Evolutionary conservation across 2,113 vertebrate genomes (phyloP), one percentile per base, ranked within the genome.

Genomic region (Passer domesticus): DNA sequence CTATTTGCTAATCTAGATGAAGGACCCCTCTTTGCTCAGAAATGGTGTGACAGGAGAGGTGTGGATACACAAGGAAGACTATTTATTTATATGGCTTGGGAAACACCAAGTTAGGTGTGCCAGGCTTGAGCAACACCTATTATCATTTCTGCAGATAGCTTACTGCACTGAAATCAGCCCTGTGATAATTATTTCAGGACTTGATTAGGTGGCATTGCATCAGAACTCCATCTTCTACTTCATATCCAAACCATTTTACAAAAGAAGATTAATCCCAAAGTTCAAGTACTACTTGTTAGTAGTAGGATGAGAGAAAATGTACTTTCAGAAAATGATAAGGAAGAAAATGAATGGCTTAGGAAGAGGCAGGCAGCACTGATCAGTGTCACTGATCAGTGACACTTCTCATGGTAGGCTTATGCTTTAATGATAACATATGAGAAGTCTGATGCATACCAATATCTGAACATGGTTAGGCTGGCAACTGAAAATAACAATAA

Each of bases 21-120:
- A 82, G 64, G 80, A 95, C 78, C 86, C 76, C 93, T 81, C 60
- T 90, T 43, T 24, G 27, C 72, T 88, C 73, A 87, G 60, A 91
- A 92, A 72, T 63, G 74, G 78, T 88, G 89, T 37, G 86, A 89
- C 60, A 73, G 52, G 22, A 91, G 91, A 94, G 87, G 85, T 49
- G 70, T 66, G 68, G 92, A 62, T 83, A 83, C 5, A 2, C 79
- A 77, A 75, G 56, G 63, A 93, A 1, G 2, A 78, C 72, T 92
- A 74, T 92, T 91, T 97, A 91, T 77, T 94, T 94, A 47, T 79
- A 60, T n/a, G 52, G 60, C 90, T 92, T 87, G 76, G 66, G 82
- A 95, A 95, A 95, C 63, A 92, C 14, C 68, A 75, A 70, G 43
- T 83, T 95, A 96, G 95, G 96, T 77, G 97, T 97, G 94, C 56